phyloP scores from a whole-genome alignment of 2,888 invertebrate genomes.

The Lepidocyrtoides sp. region DNA sequence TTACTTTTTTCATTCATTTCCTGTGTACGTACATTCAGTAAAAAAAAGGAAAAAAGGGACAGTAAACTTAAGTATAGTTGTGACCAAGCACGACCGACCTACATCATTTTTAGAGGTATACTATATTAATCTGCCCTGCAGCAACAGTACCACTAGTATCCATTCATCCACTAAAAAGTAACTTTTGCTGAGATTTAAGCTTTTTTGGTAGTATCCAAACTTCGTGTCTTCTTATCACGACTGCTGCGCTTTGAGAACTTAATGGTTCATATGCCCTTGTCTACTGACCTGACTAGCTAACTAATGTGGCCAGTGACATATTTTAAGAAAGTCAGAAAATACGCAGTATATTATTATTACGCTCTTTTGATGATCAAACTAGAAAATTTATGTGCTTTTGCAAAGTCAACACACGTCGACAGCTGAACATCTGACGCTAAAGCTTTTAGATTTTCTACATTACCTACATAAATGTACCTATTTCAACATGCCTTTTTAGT shows the following conservation, averaged over 20 bases:
- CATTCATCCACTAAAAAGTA: slow-evolving; percentile 6
- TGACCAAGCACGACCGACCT: slow-evolving; percentile 27
- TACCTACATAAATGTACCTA: too few species aligned
- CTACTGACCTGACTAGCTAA: neutral
- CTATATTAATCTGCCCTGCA: slow-evolving; percentile 47
- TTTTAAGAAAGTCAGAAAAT: neutral
- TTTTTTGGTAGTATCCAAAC: neutral
- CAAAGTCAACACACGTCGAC: slow-evolving; percentile 19
- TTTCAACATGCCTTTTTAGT: too few species aligned
- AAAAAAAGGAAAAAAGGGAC: neutral
- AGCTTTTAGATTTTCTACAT: too few species aligned
- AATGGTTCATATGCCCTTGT: slow-evolving; percentile 19
- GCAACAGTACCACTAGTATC: too few species aligned
- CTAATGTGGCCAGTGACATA: neutral
- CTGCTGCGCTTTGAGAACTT: neutral
- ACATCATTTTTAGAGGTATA: slow-evolving; percentile 29
- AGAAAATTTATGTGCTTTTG: slow-evolving; percentile 5
- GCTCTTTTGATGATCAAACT: slow-evolving; percentile 5
- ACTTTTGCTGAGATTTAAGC: neutral
- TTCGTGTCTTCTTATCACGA: neutral
- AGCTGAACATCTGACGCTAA: neutral
- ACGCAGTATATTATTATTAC: neutral
- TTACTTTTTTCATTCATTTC: slow-evolving; percentile 8
- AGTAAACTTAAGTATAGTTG: neutral
- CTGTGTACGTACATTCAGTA: neutral